These are phyloP conservation scores for Psittacara wagleri DNA, from an alignment of 2,113 vertebrate species.

Conservation along the genomic window DNA sequence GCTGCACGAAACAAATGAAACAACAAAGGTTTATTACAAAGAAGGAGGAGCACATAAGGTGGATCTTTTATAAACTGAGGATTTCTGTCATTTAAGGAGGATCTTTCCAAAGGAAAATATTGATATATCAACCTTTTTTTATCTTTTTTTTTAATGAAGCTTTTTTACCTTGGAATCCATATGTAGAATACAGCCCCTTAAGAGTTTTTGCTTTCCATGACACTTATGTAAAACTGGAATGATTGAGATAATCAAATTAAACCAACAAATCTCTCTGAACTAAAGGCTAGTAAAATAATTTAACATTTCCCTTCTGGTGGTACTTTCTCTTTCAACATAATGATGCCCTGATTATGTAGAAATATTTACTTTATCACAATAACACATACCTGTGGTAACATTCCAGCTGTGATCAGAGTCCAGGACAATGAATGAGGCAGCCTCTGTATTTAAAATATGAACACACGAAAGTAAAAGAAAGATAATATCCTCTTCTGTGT, in stretches of 20 bases:
- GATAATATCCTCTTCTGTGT: not conserved
- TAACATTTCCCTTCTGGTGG: not conserved
- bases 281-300: not conserved
- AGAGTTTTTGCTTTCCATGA: not conserved
- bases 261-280: not conserved
- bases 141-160: not conserved
- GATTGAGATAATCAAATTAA: not conserved
- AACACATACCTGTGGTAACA: not conserved
- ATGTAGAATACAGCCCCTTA: not conserved
- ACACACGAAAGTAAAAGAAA: not conserved
- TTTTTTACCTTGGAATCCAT: not conserved
- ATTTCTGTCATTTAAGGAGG: not conserved
- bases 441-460: not conserved
- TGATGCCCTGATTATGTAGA: not conserved
- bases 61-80: not conserved
- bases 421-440: not conserved
- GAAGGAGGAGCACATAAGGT: not conserved
- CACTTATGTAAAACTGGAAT: not conserved
- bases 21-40: not conserved
- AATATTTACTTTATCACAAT: not conserved
- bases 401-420: not conserved
- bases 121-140: no score
- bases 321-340: not conserved
- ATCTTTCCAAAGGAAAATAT: not conserved
- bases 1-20: not conserved